Conservation (phyloP, 2,888 invertebrate species). For the Perithous albicinctus region DNA sequence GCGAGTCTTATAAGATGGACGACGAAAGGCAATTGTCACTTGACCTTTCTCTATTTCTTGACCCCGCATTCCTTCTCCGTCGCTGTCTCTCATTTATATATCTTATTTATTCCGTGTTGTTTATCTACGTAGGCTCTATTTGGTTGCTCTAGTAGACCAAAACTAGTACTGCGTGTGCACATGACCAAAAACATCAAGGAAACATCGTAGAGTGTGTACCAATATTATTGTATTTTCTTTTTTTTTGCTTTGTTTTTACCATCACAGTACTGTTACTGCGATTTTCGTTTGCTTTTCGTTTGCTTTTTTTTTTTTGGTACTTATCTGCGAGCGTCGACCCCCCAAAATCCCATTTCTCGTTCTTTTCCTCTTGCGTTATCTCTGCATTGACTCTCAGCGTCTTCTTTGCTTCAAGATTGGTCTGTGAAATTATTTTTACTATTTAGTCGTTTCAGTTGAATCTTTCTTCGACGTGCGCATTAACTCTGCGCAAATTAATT, state of each 20-base stretch:
- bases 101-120: conserved; percentile 13
- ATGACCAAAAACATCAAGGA: conserved; percentile 76
- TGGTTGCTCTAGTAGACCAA: conserved; percentile 51
- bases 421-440: conserved; percentile 34
- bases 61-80: conserved; percentile 19
- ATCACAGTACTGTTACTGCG: conserved; percentile 19
- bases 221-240: conserved; percentile 37
- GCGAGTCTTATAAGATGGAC: not conserved
- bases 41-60: not conserved
- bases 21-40: not conserved
- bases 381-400: conserved; percentile 37
- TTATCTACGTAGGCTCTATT: conserved; percentile 51
- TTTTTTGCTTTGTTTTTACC: conserved; percentile 24
- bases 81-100: conserved; percentile 36
- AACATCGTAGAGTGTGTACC: conserved; percentile 64
- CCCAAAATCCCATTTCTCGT: conserved; percentile 19
- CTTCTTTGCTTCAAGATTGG: conserved; percentile 54
- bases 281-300: conserved; percentile 4
- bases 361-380: not conserved
- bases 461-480: too few relatives aligned
- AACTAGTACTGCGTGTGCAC: conserved; percentile 71
- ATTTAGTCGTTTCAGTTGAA: not conserved
- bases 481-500: too few relatives aligned
- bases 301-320: conserved; percentile 37
- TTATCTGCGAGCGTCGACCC: conserved; percentile 53